Percentiles rank a stretch among this genome's conserved stretches.
phyloP scores from a whole-genome alignment of 2,113 vertebrate species.

The Oxyruncus cristatus region DNA sequence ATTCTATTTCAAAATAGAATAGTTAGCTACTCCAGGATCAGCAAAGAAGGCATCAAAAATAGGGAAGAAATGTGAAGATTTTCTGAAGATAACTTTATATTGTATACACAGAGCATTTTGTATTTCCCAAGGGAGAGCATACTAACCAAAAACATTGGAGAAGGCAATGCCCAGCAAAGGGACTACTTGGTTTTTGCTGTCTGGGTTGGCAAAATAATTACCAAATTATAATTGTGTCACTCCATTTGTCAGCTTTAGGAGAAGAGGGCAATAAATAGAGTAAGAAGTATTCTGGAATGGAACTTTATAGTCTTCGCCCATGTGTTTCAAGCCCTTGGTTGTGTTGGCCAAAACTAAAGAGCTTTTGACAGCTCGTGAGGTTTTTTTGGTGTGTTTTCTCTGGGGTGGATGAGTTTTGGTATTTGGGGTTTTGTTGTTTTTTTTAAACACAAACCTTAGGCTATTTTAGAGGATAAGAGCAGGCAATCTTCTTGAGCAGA shows the following conservation, averaged over 20 bases:
- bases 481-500: not conserved
- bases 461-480: not conserved
- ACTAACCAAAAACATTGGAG: not conserved
- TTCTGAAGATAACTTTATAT: not conserved
- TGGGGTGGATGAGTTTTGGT: not conserved
- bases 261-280: not conserved
- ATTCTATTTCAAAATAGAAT: not conserved
- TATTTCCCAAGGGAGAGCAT: not conserved
- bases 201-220: not conserved
- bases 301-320: not conserved
- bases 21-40: not conserved
- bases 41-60: not conserved
- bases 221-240: not conserved
- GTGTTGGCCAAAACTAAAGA: not conserved
- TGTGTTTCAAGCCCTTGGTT: not conserved
- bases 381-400: not conserved
- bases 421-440: not conserved
- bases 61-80: not conserved
- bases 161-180: not conserved
- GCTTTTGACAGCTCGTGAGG: not conserved
- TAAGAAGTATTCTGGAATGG: not conserved
- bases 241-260: not conserved
- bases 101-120: not conserved
- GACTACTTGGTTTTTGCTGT: not conserved
- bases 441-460: not conserved